phyloP scores from a whole-genome alignment of 2,113 vertebrate species.

The Corythornis madagascariensis region DNA sequence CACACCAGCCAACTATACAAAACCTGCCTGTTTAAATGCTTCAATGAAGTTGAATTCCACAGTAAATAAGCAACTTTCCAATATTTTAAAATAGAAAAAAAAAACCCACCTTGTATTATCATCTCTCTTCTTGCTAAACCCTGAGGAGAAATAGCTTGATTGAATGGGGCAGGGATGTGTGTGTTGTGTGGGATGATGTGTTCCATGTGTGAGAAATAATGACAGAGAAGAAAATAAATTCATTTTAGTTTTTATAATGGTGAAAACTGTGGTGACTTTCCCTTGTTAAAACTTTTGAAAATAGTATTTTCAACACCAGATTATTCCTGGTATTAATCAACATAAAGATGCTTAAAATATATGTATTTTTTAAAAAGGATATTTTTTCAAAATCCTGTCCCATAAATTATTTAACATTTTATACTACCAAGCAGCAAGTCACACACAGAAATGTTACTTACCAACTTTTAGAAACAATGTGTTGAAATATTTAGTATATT shows the following conservation, averaged over 20 bases:
- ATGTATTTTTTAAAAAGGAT: fast-evolving
- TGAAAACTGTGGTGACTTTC: neutral
- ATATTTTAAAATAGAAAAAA: neutral
- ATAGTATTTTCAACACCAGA: neutral
- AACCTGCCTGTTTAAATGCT: neutral
- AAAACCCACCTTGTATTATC: neutral
- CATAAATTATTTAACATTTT: neutral
- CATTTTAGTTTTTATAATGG: neutral
- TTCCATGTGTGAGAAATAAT: neutral
- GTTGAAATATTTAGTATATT: conserved; percentile 17
- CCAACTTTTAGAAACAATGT: neutral
- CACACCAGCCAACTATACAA: neutral
- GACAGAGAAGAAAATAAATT: neutral
- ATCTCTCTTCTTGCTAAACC: neutral
- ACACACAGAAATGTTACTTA: neutral
- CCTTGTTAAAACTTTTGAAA: neutral
- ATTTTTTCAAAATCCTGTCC: neutral
- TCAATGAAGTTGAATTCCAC: neutral
- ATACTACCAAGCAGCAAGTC: neutral
- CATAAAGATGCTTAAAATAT: neutral
- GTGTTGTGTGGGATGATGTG: neutral
- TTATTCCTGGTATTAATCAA: neutral
- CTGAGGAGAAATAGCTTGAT: neutral
- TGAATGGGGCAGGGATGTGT: neutral
- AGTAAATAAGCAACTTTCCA: neutral